phyloP scores from a whole-genome alignment of 2,888 invertebrate species.

The Drosophila fungiperda region DNA sequence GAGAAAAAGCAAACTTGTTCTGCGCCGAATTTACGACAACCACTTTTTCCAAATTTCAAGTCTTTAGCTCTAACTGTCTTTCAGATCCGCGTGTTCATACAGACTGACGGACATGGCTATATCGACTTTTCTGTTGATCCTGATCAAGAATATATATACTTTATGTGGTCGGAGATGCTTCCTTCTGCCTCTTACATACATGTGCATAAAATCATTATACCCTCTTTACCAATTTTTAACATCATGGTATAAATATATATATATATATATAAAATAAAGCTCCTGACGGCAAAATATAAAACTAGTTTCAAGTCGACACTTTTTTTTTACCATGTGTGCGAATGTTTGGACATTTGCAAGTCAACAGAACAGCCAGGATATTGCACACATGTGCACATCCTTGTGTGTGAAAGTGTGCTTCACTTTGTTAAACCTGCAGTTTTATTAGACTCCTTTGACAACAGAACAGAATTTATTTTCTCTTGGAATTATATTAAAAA shows the following conservation, averaged over 20 bases:
- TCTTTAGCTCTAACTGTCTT: no score
- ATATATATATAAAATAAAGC: background rate
- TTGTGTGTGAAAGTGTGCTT: constrained; percentile 26
- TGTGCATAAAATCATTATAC: background rate
- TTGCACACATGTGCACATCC: constrained; percentile 29
- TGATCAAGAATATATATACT: no score
- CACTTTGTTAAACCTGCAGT: constrained; percentile 51
- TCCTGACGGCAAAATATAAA: constrained; percentile 6
- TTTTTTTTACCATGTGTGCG: background rate
- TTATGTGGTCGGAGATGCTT: background rate
- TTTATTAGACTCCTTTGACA: constrained; percentile 14
- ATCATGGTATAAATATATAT: no score
- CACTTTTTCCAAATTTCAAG: no score
- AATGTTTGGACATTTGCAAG: constrained; percentile 38
- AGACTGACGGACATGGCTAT: no score
- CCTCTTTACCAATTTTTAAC: background rate
- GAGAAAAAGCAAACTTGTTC: no score
- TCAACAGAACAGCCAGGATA: constrained; percentile 31
- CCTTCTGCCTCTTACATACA: no score
- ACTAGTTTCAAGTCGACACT: constrained; percentile 22
- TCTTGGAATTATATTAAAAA: background rate
- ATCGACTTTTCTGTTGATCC: no score
- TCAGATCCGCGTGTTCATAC: no score
- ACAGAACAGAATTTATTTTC: background rate
- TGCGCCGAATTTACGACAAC: no score